These are phyloP conservation scores for Sepiola atlantica DNA, from an alignment of 2,888 invertebrate genomes.

Conservation along the genomic window DNA sequence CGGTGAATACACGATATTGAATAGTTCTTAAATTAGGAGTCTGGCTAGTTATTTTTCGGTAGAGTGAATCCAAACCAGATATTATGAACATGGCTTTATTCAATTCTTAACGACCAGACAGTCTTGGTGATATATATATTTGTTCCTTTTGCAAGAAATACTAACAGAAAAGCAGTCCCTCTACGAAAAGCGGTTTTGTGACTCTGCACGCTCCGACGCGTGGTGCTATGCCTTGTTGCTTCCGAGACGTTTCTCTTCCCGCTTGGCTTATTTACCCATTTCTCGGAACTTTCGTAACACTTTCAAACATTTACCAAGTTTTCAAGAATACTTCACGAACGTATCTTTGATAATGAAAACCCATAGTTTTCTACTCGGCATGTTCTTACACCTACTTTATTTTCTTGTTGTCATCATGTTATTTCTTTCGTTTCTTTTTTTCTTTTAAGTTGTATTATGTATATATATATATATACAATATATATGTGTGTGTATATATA, in stretches of 20 bases:
- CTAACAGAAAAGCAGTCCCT: neutral
- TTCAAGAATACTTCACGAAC: neutral
- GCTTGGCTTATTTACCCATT: neutral
- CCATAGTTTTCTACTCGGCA: neutral
- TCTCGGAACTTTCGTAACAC: neutral
- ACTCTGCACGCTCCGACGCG: neutral
- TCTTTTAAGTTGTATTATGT: no score
- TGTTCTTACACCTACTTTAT: no score
- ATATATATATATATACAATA: no score
- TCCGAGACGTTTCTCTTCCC: neutral
- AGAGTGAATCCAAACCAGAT: neutral
- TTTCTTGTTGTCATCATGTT: no score
- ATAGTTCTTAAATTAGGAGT: neutral
- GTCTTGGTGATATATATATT: neutral
- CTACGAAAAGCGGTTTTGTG: neutral
- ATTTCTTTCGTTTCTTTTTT: no score
- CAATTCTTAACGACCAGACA: neutral
- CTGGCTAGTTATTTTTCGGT: neutral
- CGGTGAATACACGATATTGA: neutral
- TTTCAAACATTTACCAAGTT: neutral
- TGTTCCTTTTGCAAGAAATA: neutral
- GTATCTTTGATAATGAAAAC: neutral
- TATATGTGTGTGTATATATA: no score
- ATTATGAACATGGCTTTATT: neutral
- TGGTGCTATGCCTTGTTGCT: constrained; percentile 1